Base-by-base conservation (phyloP, 2,888 invertebrate genomes). In the Danaus chrysippus region DNA sequence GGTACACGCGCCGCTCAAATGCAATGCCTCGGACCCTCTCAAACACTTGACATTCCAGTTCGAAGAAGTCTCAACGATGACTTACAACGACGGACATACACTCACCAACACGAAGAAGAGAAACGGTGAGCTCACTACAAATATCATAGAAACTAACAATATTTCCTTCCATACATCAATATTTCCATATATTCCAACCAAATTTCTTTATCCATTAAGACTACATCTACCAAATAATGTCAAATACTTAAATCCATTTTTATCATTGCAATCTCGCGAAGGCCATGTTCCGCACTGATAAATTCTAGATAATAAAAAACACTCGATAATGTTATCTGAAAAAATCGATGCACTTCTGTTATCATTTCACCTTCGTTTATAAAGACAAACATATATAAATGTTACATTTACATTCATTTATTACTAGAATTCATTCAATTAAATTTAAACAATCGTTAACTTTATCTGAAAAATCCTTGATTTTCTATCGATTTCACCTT, bases 41-140 rank as follows among this genome's bases (percentile, higher is more conserved):
- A 91, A 92, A 73, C 93, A 93, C 65, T 75, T 94, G 69, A 92
- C 92, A 34, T 94, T 93, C 77, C 93, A 93, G 71, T 94, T 94
- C 72, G 93, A 93, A 63, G 93, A 93, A 74, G 91, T 92, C 41
- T 89, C 92, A 9, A 90, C 92, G 42, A 82, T 93, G 0, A 93
- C 94, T 71, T 93, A 93, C 0, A 93, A 92, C 52, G 93, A 93
- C 67, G 93, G 92, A 0, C 93, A 93, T 68, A 93, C 93, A 12
- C 86, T 93, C 13, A 92, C 93, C 1, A 92, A 93, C 65, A 75
- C 90, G 68, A 91, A 87, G 76, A 88, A 86, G 71, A 77, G 79
- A 67, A 84, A 79, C 67, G 82, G 91, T 91, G 67, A 81, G 84
- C 73, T 56, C n/a, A n/a, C 15, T 15, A 54, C n/a, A 34, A 23